A percentile compares a stretch with the other conserved stretches of the same genome.
These are phyloP conservation scores for Caenorhabditis macrosperma DNA, from an alignment of 2,888 invertebrate genomes.

Conservation along the genomic window DNA sequence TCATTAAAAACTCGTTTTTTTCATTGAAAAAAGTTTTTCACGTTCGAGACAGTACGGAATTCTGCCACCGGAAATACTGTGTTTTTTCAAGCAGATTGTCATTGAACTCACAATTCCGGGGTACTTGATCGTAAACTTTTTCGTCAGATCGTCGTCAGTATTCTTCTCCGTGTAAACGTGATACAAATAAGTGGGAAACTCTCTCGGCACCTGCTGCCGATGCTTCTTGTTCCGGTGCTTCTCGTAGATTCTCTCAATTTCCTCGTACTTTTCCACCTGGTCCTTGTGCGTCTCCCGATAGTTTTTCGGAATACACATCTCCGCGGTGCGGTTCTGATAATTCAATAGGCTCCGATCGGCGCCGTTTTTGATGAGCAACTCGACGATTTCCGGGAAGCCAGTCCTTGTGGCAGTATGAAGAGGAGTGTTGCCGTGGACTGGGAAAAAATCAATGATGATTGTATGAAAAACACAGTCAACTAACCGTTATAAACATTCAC, in stretches of 20 bases:
- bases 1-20: too few relatives aligned
- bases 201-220: conserved; percentile 7
- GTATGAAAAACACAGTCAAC: neutral
- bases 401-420: conserved; percentile 24
- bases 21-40: too few relatives aligned
- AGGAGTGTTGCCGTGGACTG: conserved; percentile 28
- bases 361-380: conserved; percentile 37
- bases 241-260: conserved; percentile 14
- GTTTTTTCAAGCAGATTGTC: too few relatives aligned
- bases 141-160: conserved; percentile 2
- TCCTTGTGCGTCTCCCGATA: neutral
- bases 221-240: conserved; percentile 25
- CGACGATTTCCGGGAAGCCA: conserved; percentile 17
- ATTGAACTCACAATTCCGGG: conserved; percentile 20
- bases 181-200: conserved; percentile 16
- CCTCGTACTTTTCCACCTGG: neutral
- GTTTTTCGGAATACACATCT: neutral
- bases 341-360: conserved; percentile 28
- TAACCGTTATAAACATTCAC: neutral
- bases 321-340: conserved; percentile 24
- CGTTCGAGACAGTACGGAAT: too few relatives aligned
- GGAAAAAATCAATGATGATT: neutral
- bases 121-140: conserved; percentile 3
- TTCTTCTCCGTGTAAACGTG: conserved; percentile 23
- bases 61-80: too few relatives aligned